Base-by-base conservation (phyloP, 2,797 vertebrate species). In the Galaxias olidus region DNA sequence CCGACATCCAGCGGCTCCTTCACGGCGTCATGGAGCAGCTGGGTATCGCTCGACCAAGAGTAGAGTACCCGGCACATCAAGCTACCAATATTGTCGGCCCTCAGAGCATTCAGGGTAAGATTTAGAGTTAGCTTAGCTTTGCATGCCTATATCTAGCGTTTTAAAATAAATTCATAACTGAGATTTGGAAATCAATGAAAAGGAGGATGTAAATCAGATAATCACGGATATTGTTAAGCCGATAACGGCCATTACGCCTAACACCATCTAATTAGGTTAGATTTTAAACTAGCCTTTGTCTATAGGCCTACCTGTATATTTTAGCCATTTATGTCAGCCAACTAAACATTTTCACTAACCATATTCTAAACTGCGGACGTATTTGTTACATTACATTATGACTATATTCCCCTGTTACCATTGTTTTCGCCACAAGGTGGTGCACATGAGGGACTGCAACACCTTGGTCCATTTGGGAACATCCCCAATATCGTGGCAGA, bases 401-500 rank as follows among this genome's bases (percentile, higher is more conserved):
- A n/a, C n/a, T n/a, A n/a, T 30, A 30, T 6, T 30, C 30, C 30
- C 6, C 30, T 2, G 30, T 30, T 30, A 6, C 30, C 30, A 30
- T 30, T 1, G 40, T 40, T 56, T 62, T 66, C 14, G 13, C 78
- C 88, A 88, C 78, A 75, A 99, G 98, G 97, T 84, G 97, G 98
- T 72, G 96, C 98, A 0, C 97, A 99, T 3, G 98, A 99, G 72
- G 98, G 97, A 57, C 92, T 99, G 59, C 98, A 99, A 83, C 98
- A 98, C 77, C 89, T 99, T 52, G 97, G 98, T 65, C 96, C 98
- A 8, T 98, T 95, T 0, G 96, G 98, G 15, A 97, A 99, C 83
- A 99, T 99, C 73, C 98, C 98, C 55, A 98, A 98, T 82, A 97
- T 98, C 0, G 95, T 99, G 76, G 98, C 98, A 5, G 98, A 98